These are phyloP conservation scores for Percina caprodes DNA, from an alignment of 2,113 vertebrate genomes.

Conservation along the genomic window DNA sequence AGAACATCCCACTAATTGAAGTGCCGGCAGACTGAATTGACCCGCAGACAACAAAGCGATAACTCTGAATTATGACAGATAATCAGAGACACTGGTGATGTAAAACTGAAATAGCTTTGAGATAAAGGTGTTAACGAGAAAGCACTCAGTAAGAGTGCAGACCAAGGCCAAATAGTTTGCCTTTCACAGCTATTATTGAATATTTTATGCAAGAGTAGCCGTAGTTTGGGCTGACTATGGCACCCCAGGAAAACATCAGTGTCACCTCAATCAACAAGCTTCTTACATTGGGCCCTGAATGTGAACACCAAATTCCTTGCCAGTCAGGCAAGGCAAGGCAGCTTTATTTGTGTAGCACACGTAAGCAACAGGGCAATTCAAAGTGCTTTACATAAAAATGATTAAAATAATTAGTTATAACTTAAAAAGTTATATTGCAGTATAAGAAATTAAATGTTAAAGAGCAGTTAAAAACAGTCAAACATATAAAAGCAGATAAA, in stretches of 20 bases:
- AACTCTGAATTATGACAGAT: constrained; percentile 42
- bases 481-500: too few species aligned
- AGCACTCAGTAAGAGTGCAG: background rate
- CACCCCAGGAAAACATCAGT: background rate
- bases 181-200: constrained; percentile 3
- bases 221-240: background rate
- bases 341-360: too few species aligned
- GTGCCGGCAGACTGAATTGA: constrained; percentile 34
- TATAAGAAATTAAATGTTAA: too few species aligned
- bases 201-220: background rate
- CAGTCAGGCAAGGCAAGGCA: background rate
- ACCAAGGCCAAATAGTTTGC: background rate
- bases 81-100: constrained; percentile 32
- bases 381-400: too few species aligned
- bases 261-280: background rate
- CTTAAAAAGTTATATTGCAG: too few species aligned
- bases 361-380: too few species aligned
- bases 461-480: too few species aligned
- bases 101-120: constrained; percentile 31
- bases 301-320: background rate
- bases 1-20: constrained; percentile 45
- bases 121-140: constrained; percentile 36
- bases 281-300: background rate
- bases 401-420: too few species aligned
- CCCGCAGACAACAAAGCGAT: constrained; percentile 21